Percentiles rank a stretch among this genome's conserved stretches.
These are phyloP conservation scores for Hylyphantes graminicola DNA, from an alignment of 1,140 invertebrate species.

Conservation along the genomic window DNA sequence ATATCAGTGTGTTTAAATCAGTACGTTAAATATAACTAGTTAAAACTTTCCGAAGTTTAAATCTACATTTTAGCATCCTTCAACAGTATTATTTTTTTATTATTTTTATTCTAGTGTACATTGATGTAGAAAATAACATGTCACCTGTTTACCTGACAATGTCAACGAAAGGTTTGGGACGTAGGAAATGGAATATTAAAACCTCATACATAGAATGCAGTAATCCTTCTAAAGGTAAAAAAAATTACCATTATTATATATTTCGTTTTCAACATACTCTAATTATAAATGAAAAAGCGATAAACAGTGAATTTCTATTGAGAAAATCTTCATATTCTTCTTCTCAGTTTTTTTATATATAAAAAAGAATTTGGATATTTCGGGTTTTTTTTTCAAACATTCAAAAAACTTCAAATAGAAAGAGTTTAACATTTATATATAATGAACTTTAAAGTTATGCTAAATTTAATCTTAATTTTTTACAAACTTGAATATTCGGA, in stretches of 20 bases:
- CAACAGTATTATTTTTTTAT: slow-evolving; percentile 4
- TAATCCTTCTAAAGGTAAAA: slow-evolving; percentile 75
- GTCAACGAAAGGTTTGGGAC: slow-evolving; percentile 72
- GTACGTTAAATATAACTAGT: no score
- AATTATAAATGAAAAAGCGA: background rate
- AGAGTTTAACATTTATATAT: no score
- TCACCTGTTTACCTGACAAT: slow-evolving; percentile 74
- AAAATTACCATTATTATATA: background rate
- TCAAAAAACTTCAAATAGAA: background rate
- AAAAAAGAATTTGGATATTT: no score
- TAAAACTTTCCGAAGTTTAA: no score
- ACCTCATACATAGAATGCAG: slow-evolving; percentile 80
- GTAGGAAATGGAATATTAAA: slow-evolving; percentile 81
- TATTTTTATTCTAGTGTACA: slow-evolving; percentile 74
- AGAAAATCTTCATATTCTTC: no score
- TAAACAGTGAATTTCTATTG: no score
- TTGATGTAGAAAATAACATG: slow-evolving; percentile 76
- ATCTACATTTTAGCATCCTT: background rate
- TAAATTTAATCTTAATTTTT: no score
- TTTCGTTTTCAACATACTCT: background rate
- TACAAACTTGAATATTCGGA: no score
- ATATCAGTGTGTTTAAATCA: no score
- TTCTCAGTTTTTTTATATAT: background rate
- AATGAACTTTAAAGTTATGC: no score
- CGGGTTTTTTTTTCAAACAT: no score